Evolutionary conservation across 64 coral and sea anemone species (phyloP), one percentile per base, ranked within the genome.

Genomic region (Montipora cactus): DNA sequence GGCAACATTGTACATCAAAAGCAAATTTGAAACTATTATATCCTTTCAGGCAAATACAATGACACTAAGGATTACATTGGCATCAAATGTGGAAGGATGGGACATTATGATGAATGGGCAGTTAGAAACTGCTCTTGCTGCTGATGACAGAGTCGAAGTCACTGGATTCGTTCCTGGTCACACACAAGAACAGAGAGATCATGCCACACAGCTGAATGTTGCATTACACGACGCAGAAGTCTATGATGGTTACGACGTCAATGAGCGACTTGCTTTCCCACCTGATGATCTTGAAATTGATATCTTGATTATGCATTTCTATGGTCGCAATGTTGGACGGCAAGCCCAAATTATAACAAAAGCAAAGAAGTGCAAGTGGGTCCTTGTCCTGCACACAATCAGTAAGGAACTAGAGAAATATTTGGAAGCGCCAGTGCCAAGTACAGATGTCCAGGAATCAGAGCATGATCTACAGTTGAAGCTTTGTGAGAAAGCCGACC

Each of bases 261-360:
- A 7, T 48, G 82, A 86, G 66, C 45, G 48, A 7, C 66, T 86
- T 8, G 44, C 82, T 46, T 71, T 71, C 68, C 82, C 82, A 50
- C 82, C 82, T 86, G 82, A 86, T 23, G 9, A 47, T 86, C 82
- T 71, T 50, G 44, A 71, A 20, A 86, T 86, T 71, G 82, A 86
- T 72, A 48, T 86, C 49, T 68, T 86, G 16, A 86, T 86, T 1
- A 86, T 86, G 46, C 82, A 86, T 12, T 70, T 64, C 2, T 86
- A 86, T 52, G 82, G 82, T 5, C 82, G 64, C n/a, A 11, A 86
- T 68, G 62, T 86, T 1, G 82, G 82, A 45, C 44, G 66, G 49
- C 82, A 86, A 86, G 82, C 82, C 11, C 64, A 70, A 37, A 50
- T 86, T 4, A 86, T 86, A 23, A 49, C 14, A n/a, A 64, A 51